Conservation (phyloP, 2,113 vertebrate genomes). For the Anguilla rostrata region DNA sequence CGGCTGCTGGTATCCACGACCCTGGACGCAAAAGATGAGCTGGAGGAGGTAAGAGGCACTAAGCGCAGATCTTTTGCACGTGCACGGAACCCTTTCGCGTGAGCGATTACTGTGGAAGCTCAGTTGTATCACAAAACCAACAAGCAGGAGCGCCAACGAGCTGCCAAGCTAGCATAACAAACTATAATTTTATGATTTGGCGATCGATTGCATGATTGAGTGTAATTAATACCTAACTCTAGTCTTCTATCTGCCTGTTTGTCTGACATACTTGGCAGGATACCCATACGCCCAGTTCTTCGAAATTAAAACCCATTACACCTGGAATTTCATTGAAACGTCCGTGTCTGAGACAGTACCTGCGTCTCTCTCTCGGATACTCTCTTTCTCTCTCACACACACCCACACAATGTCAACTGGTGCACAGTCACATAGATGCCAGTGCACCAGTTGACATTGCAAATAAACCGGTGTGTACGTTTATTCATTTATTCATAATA, state of each 20-base stretch:
- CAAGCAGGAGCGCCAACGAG: neutral
- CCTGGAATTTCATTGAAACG: neutral
- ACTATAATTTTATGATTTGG: neutral
- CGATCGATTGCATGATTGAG: neutral
- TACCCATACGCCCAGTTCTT: neutral
- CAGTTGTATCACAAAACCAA: neutral
- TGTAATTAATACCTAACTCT: neutral
- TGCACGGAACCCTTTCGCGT: slow-evolving; percentile 14
- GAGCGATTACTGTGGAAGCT: neutral
- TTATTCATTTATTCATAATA: no score
- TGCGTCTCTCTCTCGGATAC: no score
- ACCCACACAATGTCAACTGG: no score
- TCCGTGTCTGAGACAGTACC: no score
- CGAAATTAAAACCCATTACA: neutral
- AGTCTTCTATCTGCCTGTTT: neutral
- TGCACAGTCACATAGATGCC: no score
- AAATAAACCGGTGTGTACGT: no score
- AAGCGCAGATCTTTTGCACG: neutral
- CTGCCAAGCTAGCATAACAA: neutral
- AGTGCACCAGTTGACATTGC: no score
- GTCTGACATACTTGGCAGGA: neutral
- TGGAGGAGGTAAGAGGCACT: slow-evolving; percentile 79
- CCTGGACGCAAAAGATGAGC: slow-evolving; percentile 93
- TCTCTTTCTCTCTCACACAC: neutral
- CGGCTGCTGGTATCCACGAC: slow-evolving; percentile 82